A percentile compares a stretch with the other conserved stretches of the same genome.
These are phyloP conservation scores for Lottia scabra DNA, from an alignment of 2,888 invertebrate genomes.

Conservation along the genomic window DNA sequence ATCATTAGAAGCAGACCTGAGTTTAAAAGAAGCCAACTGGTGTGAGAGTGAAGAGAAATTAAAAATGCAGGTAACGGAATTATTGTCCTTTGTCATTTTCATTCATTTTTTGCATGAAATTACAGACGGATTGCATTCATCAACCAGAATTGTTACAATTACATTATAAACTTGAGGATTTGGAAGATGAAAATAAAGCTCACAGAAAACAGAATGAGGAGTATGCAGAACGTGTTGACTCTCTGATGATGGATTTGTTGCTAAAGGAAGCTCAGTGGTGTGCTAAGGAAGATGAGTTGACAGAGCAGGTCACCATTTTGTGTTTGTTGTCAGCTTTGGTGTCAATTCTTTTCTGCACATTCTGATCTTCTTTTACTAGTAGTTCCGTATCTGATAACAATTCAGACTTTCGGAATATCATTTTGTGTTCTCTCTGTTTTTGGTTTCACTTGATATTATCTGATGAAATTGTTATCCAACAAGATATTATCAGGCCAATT, in stretches of 20 bases:
- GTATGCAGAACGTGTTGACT: constrained; percentile 45
- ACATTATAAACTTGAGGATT: constrained; percentile 34
- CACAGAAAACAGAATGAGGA: constrained; percentile 50
- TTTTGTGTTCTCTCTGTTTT: no score
- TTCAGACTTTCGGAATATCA: no score
- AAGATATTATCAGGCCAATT: no score
- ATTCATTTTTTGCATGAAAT: neutral
- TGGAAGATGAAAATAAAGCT: constrained; percentile 55
- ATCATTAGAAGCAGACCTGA: constrained; percentile 51
- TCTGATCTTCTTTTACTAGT: no score
- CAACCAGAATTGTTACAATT: constrained; percentile 40
- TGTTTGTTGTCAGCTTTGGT: no score
- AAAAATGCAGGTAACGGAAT: constrained; percentile 47
- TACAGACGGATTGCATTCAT: constrained; percentile 40
- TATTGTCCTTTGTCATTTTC: neutral
- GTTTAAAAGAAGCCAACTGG: constrained; percentile 62
- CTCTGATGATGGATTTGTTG: constrained; percentile 53
- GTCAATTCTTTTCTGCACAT: no score
- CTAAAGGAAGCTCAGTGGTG: constrained; percentile 64
- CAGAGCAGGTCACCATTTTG: constrained; percentile 42
- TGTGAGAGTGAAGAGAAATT: constrained; percentile 62
- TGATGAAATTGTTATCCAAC: no score
- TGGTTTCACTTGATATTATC: no score
- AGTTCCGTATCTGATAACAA: no score
- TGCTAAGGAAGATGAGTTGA: constrained; percentile 59